A percentile compares a stretch with the other conserved stretches of the same genome.
These are phyloP conservation scores for Tenthredo mesomela DNA, from an alignment of 2,888 invertebrate genomes.

Conservation along the genomic window DNA sequence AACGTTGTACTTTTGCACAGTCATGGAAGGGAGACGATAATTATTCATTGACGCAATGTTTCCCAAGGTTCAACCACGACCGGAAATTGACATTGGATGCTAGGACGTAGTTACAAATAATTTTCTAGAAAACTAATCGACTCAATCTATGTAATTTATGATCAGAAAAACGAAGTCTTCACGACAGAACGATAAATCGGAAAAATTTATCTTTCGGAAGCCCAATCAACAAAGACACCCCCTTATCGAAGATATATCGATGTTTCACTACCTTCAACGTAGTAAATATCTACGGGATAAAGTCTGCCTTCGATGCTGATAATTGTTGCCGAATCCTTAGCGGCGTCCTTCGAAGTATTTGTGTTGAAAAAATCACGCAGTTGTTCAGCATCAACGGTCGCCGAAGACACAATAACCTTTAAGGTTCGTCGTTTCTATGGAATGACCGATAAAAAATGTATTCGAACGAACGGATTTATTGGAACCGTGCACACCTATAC, in stretches of 20 bases:
- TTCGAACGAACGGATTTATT: background rate
- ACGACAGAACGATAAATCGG: too few relatives aligned
- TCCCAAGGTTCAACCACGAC: background rate
- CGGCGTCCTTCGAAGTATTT: conserved; percentile 75
- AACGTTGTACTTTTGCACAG: background rate
- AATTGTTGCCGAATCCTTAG: conserved; percentile 87
- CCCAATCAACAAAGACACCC: background rate
- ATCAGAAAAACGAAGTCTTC: background rate
- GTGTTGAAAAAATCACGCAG: conserved; percentile 89
- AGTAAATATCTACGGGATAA: conserved; percentile 93
- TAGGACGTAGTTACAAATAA: background rate
- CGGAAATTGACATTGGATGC: background rate
- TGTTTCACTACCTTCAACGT: conserved; percentile 82
- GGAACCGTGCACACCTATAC: too few relatives aligned
- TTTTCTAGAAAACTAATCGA: background rate
- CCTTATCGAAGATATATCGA: background rate
- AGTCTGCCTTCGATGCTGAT: conserved; percentile 94
- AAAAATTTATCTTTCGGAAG: background rate
- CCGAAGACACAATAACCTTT: conserved; percentile 94
- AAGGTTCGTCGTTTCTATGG: conserved; percentile 88
- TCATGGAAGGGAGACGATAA: background rate
- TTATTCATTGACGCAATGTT: background rate
- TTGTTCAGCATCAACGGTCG: conserved; percentile 96
- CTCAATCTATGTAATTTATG: background rate
- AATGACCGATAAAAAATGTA: conserved; percentile 22